Base-by-base conservation (phyloP, 2,888 invertebrate species). In the Dynastes maya region DNA sequence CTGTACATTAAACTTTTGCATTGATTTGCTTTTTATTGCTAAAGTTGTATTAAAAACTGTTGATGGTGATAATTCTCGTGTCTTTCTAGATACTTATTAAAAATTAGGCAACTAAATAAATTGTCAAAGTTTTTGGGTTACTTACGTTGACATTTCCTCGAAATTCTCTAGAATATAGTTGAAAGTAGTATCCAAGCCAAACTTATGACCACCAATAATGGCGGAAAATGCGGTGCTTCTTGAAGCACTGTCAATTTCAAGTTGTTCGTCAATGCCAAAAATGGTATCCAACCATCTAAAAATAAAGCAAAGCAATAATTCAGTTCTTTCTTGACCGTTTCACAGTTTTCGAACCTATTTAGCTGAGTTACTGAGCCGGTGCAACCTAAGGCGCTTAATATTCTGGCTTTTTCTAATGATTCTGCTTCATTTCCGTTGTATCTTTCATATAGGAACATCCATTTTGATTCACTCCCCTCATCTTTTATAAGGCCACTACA, bases 341-440 rank as follows among this genome's bases (percentile, higher is more conserved):
- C n/a, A 63, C 68, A 40, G 29, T 61, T 22, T 71, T 67, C 27
- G 3, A 13, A 93, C 92, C 89, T 87, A 16, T 88, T 86, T 2
- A 95, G 89, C 37, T 93, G 89, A 58, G 86, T 86, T 0, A 86
- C 83, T 71, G 92, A 85, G 76, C 88, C 88, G 0, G 93, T 92
- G 84, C 95, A 95, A 0, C 94, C 93, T 78, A 96, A 88, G 0
- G 91, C 91, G 78, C 86, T 88, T 32, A 95, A 89, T 0, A 95
- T 89, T 8, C 91, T 86, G 4, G 91, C 90, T 85, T 93, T 92
- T 86, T 96, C 95, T 55, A 77, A 67, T 13, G 63, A 49, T 58
- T 79, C 79, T 45, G 61, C 61, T n/a, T 61, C 29, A 29, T 11
- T n/a, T 9, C 27, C 40, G 6, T 8, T 22, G 32, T 78, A 79